These are phyloP conservation scores for Lerista edwardsae DNA, from an alignment of 2,797 vertebrate species.

Conservation along the genomic window DNA sequence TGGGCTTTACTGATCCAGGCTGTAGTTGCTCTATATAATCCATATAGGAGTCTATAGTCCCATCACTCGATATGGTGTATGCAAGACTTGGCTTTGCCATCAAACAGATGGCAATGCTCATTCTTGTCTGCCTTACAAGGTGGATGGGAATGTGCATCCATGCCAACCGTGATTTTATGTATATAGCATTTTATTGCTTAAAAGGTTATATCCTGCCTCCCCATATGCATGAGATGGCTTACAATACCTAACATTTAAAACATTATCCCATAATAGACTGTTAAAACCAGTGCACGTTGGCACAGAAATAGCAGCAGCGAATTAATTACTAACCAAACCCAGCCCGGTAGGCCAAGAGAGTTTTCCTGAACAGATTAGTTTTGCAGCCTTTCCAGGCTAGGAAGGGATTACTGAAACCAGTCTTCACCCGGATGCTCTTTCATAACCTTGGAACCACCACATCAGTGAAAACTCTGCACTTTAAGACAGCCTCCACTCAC, in stretches of 20 bases:
- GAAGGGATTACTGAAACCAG: not conserved
- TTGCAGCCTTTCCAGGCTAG: not conserved
- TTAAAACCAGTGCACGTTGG: not conserved
- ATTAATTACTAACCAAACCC: too few relatives aligned
- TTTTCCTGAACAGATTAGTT: not conserved
- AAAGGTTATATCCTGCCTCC: not conserved
- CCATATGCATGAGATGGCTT: constrained; percentile 1
- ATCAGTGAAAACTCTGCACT: too few relatives aligned
- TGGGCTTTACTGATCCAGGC: not conserved
- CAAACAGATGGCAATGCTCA: not conserved
- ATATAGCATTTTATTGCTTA: not conserved
- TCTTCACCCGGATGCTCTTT: not conserved
- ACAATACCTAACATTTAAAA: not conserved
- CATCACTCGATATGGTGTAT: too few relatives aligned
- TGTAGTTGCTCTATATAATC: not conserved
- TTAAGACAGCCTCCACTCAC: too few relatives aligned
- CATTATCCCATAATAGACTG: not conserved
- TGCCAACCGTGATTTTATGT: not conserved
- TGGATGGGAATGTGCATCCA: not conserved
- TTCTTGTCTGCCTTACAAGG: not conserved
- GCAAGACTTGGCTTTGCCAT: too few relatives aligned
- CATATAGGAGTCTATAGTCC: too few relatives aligned
- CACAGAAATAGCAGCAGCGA: not conserved
- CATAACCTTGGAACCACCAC: not conserved
- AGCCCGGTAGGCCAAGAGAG: not conserved